These are phyloP conservation scores for Anthophora plumipes DNA, from an alignment of 2,888 invertebrate genomes.

Conservation along the genomic window DNA sequence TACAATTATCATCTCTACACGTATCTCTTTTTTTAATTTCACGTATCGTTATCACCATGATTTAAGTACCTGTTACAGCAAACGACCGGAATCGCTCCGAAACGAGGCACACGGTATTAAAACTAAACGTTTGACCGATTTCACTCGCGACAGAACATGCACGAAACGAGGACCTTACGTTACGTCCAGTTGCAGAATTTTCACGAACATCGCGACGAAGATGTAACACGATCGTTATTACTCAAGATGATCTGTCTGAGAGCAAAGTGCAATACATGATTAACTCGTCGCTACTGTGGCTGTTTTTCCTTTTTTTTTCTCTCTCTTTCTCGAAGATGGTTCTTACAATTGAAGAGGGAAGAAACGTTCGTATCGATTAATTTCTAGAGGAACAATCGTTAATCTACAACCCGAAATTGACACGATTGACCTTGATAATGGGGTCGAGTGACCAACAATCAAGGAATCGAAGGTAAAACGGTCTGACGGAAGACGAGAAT, in stretches of 20 bases:
- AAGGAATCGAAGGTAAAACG: neutral
- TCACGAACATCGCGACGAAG: neutral
- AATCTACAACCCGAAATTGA: neutral
- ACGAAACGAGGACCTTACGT: too few species aligned
- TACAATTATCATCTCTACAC: slow-evolving; percentile 7
- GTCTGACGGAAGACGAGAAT: neutral
- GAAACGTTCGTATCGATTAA: neutral
- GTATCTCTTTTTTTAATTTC: neutral
- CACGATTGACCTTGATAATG: slow-evolving; percentile 49
- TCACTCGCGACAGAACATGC: too few species aligned
- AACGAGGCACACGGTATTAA: too few species aligned
- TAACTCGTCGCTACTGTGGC: neutral
- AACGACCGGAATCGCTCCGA: neutral
- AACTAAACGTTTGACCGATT: neutral
- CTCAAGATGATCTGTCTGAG: neutral
- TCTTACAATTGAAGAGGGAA: too few species aligned
- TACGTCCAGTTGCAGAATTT: neutral
- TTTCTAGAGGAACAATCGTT: neutral
- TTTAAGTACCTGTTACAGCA: neutral
- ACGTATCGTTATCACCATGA: neutral
- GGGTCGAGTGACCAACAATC: slow-evolving; percentile 30
- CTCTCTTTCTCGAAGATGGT: too few species aligned
- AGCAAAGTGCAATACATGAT: neutral
- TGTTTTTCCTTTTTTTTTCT: too few species aligned
- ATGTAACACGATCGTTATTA: neutral